Evolutionary conservation across 2,113 vertebrate species (phyloP).

Genomic region (Charina bottae): DNA sequence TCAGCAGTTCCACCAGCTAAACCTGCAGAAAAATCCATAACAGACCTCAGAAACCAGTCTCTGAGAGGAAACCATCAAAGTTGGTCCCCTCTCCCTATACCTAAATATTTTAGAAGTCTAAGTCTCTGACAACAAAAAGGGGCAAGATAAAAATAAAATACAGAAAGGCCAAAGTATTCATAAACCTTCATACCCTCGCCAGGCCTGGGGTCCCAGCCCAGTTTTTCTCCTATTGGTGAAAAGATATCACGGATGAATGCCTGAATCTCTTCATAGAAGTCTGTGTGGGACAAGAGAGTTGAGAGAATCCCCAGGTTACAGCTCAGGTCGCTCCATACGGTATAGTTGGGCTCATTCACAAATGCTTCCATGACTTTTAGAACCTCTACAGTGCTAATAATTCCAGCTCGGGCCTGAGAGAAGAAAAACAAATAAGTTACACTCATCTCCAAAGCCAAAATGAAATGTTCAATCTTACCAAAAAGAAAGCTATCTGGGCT

Average conservation of each 20-base stretch:
- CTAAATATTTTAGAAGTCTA: neutral
- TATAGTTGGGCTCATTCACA: constrained; percentile 98
- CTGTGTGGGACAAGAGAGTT: constrained; percentile 94
- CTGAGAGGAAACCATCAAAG: neutral
- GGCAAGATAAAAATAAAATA: neutral
- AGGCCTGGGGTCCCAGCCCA: constrained; percentile 94
- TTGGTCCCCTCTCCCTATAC: neutral
- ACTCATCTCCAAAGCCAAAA: constrained; percentile 47
- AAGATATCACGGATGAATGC: constrained; percentile 94
- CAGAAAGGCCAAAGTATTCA: neutral
- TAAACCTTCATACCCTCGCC: constrained; percentile 87
- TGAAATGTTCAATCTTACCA: neutral
- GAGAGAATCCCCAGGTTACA: constrained; percentile 95
- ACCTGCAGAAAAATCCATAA: neutral
- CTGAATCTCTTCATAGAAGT: constrained; percentile 96
- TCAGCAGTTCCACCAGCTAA: neutral
- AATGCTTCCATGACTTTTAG: constrained; percentile 99
- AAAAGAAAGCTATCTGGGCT: neutral
- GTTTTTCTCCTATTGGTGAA: constrained; percentile 90
- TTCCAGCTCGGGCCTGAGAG: constrained; percentile 92
- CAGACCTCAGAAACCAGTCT: neutral
- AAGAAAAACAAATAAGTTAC: constrained; percentile 65
- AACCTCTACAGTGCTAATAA: constrained; percentile 97
- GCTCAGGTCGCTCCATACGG: constrained; percentile 98
- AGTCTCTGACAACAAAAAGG: neutral